A percentile compares a stretch with the other conserved stretches of the same genome.
Evolutionary conservation across 2,888 invertebrate species (phyloP).

Genomic region (Bugula neritina): DNA sequence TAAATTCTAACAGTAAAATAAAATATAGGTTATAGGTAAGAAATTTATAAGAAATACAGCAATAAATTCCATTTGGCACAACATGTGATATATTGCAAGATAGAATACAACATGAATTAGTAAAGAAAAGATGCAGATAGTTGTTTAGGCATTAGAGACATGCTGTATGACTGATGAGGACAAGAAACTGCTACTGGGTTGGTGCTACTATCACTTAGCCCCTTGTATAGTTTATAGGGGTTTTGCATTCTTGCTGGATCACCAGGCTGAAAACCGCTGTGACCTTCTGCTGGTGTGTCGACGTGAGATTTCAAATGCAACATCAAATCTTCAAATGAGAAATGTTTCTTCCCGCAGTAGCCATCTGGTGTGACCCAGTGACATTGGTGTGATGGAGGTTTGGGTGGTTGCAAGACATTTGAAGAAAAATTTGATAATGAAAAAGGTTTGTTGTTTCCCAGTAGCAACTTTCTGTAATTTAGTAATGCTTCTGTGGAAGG

Average conservation of each 20-base stretch:
- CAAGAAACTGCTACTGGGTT: background rate
- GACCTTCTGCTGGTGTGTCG: background rate
- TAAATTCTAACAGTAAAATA: too few species aligned
- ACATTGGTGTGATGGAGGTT: background rate
- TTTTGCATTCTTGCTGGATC: too few species aligned
- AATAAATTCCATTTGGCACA: background rate
- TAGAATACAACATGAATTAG: background rate
- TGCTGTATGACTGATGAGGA: slow-evolving; percentile 1
- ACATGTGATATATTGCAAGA: background rate
- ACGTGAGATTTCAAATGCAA: slow-evolving; percentile 10
- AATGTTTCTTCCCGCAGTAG: slow-evolving; percentile 18
- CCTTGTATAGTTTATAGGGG: too few species aligned
- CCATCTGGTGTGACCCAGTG: slow-evolving; percentile 16
- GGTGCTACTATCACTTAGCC: too few species aligned
- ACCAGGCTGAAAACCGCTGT: too few species aligned
- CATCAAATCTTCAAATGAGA: slow-evolving; percentile 16
- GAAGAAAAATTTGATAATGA: background rate
- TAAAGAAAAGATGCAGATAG: slow-evolving; percentile 14
- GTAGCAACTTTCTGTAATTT: slow-evolving; percentile 3
- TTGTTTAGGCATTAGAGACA: background rate
- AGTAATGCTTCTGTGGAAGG: background rate
- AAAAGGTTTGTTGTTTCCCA: too few species aligned
- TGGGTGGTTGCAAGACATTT: background rate
- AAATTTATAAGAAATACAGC: too few species aligned
- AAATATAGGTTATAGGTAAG: too few species aligned